A percentile compares a stretch with the other conserved stretches of the same genome.
Conservation (phyloP, 2,113 vertebrate genomes). For the Deroptyus accipitrinus region DNA sequence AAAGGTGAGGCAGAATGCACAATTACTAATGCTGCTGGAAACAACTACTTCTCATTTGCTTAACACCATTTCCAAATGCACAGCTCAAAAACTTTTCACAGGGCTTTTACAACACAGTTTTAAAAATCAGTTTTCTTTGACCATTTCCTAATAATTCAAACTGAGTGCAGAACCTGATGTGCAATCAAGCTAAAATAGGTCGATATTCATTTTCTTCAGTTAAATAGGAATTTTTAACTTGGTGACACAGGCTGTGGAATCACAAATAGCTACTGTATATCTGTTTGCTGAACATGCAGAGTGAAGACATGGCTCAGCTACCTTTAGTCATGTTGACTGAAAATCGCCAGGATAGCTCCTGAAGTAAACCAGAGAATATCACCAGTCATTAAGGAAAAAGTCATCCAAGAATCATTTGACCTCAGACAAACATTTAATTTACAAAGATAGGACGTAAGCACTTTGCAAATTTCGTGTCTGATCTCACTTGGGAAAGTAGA, state of each 20-base stretch:
- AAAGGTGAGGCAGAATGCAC: slow-evolving; percentile 35
- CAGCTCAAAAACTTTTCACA: slow-evolving; percentile 71
- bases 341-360: neutral
- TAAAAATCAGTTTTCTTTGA: slow-evolving; percentile 68
- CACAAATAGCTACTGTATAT: slow-evolving; percentile 25
- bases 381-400: neutral
- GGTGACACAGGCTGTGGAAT: slow-evolving; percentile 48
- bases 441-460: neutral
- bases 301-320: neutral
- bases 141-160: slow-evolving; percentile 74
- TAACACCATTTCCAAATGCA: slow-evolving; percentile 63
- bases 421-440: neutral
- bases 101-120: slow-evolving; percentile 66
- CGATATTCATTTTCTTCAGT: slow-evolving; percentile 76
- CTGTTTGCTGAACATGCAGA: neutral
- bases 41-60: slow-evolving; percentile 75
- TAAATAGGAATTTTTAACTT: slow-evolving; percentile 75
- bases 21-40: slow-evolving; percentile 60
- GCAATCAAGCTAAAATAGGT: slow-evolving; percentile 72
- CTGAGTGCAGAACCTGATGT: slow-evolving; percentile 52
- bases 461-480: neutral
- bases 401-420: neutral
- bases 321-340: neutral
- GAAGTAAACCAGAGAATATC: neutral
- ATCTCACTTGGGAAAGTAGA: neutral